Evolutionary conservation across 1,140 invertebrate species (phyloP).

Genomic region (Streblospio benedicti): DNA sequence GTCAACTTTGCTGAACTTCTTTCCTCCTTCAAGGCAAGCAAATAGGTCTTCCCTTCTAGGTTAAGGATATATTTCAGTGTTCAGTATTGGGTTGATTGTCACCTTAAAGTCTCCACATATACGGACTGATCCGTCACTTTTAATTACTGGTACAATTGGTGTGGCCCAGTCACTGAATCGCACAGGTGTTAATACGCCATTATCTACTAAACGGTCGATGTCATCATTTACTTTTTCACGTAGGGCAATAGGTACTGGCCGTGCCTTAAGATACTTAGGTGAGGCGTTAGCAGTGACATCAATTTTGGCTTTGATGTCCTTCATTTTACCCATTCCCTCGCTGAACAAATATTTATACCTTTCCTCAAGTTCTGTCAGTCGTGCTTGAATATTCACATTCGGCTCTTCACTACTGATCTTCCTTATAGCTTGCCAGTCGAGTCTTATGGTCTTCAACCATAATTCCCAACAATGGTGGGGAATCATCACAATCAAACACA

Average conservation of each 20-base stretch:
- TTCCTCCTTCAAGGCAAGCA: neutral
- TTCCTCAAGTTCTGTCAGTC: no score
- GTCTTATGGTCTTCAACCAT: no score
- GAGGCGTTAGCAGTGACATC: neutral
- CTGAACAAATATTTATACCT: no score
- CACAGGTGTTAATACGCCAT: slow-evolving; percentile 25
- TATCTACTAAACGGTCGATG: slow-evolving; percentile 17
- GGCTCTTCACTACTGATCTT: no score
- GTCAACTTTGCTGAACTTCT: slow-evolving; percentile 8
- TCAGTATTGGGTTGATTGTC: neutral
- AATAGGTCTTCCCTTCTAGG: neutral
- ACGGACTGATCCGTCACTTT: slow-evolving; percentile 31
- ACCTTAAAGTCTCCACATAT: slow-evolving; percentile 8
- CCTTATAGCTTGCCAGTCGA: no score
- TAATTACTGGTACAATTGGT: slow-evolving; percentile 42
- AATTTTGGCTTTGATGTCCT: no score
- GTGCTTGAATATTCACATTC: no score
- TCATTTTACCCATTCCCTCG: no score
- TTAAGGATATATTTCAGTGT: neutral
- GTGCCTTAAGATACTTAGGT: slow-evolving; percentile 12
- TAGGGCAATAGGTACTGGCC: slow-evolving; percentile 26
- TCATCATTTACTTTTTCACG: slow-evolving; percentile 29
- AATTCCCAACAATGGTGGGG: no score
- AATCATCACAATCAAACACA: no score
- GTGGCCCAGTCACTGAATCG: slow-evolving; percentile 35